Evolutionary conservation across 2,113 vertebrate species (phyloP), one percentile per base, ranked within the genome.

Genomic region (Dendrocopos noguchii): DNA sequence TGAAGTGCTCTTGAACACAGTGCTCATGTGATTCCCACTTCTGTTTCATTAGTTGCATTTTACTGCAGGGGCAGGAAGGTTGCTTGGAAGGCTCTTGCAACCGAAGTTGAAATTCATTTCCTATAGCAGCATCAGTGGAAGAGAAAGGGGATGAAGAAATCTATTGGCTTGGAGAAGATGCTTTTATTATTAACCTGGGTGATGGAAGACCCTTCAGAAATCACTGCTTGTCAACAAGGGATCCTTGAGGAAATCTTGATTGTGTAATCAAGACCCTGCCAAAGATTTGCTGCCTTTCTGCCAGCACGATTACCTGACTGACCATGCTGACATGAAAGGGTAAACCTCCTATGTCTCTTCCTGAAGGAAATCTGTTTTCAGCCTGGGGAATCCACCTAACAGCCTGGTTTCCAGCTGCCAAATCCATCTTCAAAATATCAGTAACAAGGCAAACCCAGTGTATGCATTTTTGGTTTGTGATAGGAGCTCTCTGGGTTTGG

Each of bases 271-370:
- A 86, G 44, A 57, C 70, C 65, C 68, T 93, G 44, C 33, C 61
- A 88, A 68, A 71, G 60, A 42, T 59, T 22, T 78, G 42, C 47
- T 92, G 80, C 73, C 44, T 77, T 71, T 79, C 66, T 67, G 65
- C 80, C 75, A 80, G 53, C 65, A 78, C 80, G 29, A 73, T 74
- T 28, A 36, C 65, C 61, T 80, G 31, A 44, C 56, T 88, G 80
- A 67, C 15, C 29, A 3, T 22, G 33, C 42, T 86, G 77, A 78
- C 25, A 9, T 4, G 24, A 80, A 80, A 72, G 57, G 61, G 14
- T 78, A 78, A 79, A 79, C 10, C 63, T 77, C 13, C 72, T 86
- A 81, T 67, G 71, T 42, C 21, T 70, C 25, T 68, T 84, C 19
- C 59, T 53, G 9, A 91, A 80, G 52, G 25, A 91, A 50, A 74